These are phyloP conservation scores for Hypomecis atomaria DNA, from an alignment of 2,888 invertebrate species.

Conservation along the genomic window DNA sequence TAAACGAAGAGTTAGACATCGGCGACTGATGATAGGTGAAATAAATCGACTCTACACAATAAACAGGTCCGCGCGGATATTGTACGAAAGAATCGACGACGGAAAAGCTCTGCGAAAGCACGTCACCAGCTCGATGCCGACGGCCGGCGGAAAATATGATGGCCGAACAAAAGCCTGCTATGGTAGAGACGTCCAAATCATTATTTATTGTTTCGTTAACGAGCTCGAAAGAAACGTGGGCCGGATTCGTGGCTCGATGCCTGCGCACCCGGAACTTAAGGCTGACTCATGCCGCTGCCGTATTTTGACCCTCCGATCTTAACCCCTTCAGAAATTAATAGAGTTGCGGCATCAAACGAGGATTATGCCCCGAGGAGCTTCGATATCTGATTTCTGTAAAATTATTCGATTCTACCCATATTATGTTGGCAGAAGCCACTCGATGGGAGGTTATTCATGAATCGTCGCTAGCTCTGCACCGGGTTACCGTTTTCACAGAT, in stretches of 20 bases:
- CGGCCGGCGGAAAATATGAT: conserved; percentile 67
- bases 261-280: conserved; percentile 49
- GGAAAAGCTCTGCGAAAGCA: conserved; percentile 55
- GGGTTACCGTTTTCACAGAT: conserved; percentile 27
- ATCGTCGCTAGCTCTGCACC: conserved; percentile 12
- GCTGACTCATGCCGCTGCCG: conserved; percentile 56
- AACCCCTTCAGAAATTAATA: conserved; percentile 42
- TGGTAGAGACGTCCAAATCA: conserved; percentile 72
- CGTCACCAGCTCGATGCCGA: conserved; percentile 57
- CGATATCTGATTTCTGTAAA: conserved; percentile 23
- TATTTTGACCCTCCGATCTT: conserved; percentile 53
- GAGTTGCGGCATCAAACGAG: conserved; percentile 13
- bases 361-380: conserved; percentile 9
- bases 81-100: conserved; percentile 53
- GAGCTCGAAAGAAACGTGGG: conserved; percentile 69
- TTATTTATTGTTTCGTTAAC: conserved; percentile 82
- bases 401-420: conserved; percentile 27
- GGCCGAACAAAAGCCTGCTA: conserved; percentile 68
- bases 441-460: conserved; percentile 23
- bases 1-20: conserved; percentile 11
- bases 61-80: conserved; percentile 51
- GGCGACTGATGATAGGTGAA: conserved; percentile 22
- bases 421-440: conserved; percentile 5
- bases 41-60: conserved; percentile 27
- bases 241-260: conserved; percentile 61